Percentiles rank a stretch among this genome's conserved stretches.
These are phyloP conservation scores for Encarsia formosa DNA, from an alignment of 2,888 invertebrate species.

Conservation along the genomic window DNA sequence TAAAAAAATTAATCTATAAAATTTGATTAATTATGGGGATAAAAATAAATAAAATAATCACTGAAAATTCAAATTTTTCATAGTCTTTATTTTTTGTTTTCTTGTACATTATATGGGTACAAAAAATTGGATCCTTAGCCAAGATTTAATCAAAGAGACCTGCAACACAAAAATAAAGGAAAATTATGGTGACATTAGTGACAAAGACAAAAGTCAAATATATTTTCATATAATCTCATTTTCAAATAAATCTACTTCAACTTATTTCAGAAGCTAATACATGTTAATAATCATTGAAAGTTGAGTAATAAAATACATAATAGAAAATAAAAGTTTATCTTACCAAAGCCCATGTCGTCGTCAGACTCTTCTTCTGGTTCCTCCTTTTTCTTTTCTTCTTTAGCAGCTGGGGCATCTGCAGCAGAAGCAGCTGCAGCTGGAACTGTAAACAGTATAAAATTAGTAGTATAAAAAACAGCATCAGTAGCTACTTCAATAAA, in stretches of 20 bases:
- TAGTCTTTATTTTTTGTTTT: constrained; percentile 35
- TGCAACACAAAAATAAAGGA: constrained; percentile 54
- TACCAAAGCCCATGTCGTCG: constrained; percentile 92
- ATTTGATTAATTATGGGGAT: constrained; percentile 1
- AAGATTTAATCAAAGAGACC: constrained; percentile 70
- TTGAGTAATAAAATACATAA: constrained; percentile 6
- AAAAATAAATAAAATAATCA: constrained; percentile 7
- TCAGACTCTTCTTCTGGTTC: constrained; percentile 79
- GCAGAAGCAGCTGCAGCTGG: constrained; percentile 61
- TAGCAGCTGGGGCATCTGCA: constrained; percentile 58
- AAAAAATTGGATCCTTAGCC: constrained; percentile 34
- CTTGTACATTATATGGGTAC: constrained; percentile 47
- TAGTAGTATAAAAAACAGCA: no score
- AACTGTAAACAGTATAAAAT: constrained; percentile 19
- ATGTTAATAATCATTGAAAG: constrained; percentile 56
- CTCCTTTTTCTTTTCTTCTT: constrained; percentile 76
- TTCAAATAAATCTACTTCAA: constrained; percentile 30
- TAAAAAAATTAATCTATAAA: no score
- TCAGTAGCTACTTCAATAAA: no score
- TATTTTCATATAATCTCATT: constrained; percentile 36
- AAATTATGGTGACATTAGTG: constrained; percentile 14
- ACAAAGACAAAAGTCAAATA: no score
- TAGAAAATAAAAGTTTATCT: constrained; percentile 35
- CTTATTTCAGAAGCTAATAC: constrained; percentile 59
- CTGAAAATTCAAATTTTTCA: constrained; percentile 9